Base-by-base conservation (phyloP, 1,140 invertebrate species). In the Lordiphosa clarofinis region DNA sequence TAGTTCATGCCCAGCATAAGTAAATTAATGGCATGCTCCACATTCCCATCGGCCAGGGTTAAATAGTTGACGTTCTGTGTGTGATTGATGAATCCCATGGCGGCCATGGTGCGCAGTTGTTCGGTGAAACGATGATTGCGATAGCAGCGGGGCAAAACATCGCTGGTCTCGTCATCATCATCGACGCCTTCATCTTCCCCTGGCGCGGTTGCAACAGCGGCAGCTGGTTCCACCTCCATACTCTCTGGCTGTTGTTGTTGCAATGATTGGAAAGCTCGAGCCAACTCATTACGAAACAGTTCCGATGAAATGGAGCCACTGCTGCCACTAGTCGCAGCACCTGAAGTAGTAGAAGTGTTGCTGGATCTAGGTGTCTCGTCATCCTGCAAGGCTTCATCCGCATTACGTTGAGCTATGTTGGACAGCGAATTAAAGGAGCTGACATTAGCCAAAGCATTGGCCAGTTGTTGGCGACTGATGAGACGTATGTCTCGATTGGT, bases 51-150 rank as follows among this genome's bases (percentile, higher is more conserved):
- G 6, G 95, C 94, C 11, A 95, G 91, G 62, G 93, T 92, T 24
- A 97, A 89, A 13, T 95, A 96, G 90, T 94, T 94, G 21, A 98
- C 89, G 89, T 98, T 98, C 13, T 94, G 91, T 40, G 94, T 92
- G 71, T 96, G 93, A 89, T 98, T 94, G 2, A 93, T 91, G 75
- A 98, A 94, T 38, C 97, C 97, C 93, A 98, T 95, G 63, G 94
- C 93, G 31, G 94, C 91, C 91, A 98, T 93, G 82, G 96, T 94
- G 42, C 95, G 93, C 52, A 98, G 89, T 88, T 98, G 95, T 33
- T 89, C 75, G 7, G 86, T 87, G 44, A 88, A 89, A 7, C 78
- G 78, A 67, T 88, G 87, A 0, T 67, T 58, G 8, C 81, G 68
- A 52, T 88, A 88, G 35, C 63, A 59, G 0, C 68, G 60, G 0